These are phyloP conservation scores for Pelmatolapia mariae DNA, from an alignment of 2,113 vertebrate species.

Conservation along the genomic window DNA sequence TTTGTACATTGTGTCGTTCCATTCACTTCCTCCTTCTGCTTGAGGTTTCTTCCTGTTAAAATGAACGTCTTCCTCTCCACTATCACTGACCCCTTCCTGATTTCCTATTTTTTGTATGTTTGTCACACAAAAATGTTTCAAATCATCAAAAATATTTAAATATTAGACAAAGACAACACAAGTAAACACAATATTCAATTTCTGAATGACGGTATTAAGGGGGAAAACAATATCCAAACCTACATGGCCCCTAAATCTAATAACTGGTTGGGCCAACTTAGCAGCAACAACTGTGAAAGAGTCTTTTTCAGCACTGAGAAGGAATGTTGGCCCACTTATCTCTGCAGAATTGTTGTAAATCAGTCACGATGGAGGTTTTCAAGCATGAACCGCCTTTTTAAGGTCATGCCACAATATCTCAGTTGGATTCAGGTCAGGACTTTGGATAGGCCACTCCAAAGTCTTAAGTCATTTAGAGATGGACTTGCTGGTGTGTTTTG, in stretches of 20 bases:
- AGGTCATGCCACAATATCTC: background rate
- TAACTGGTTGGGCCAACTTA: background rate
- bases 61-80: background rate
- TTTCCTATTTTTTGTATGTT: background rate
- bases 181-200: background rate
- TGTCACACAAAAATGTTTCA: background rate
- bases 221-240: background rate
- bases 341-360: background rate
- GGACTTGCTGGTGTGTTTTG: background rate
- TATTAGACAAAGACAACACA: background rate
- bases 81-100: background rate
- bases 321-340: background rate
- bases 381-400: background rate
- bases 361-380: background rate
- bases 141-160: background rate
- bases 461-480: background rate
- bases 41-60: background rate
- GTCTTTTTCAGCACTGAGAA: background rate
- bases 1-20: background rate
- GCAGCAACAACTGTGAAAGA: background rate
- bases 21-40: background rate
- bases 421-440: background rate
- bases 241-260: background rate
- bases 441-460: background rate
- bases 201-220: accelerated